Percentiles rank a stretch among this genome's conserved stretches.
Conservation (phyloP, 2,797 vertebrate genomes). For the Sebastes kiyomatsui region DNA sequence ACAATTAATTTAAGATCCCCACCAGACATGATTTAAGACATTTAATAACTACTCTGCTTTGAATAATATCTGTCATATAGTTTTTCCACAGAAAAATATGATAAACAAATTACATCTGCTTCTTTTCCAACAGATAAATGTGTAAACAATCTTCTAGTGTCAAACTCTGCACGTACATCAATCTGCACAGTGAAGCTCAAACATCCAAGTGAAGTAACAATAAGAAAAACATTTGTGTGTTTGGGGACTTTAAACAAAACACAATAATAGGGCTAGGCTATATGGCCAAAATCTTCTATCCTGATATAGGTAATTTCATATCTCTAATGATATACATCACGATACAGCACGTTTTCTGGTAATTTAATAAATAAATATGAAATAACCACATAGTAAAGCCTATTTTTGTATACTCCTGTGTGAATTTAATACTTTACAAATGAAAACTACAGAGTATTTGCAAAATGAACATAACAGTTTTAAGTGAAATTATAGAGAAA, state of each 20-base stretch:
- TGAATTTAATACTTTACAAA: fast-evolving
- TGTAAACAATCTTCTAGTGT: not conserved
- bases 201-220: not conserved
- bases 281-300: no score
- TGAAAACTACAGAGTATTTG: no score
- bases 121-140: not conserved
- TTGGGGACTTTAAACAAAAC: not conserved
- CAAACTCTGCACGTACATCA: not conserved
- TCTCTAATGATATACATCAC: no score
- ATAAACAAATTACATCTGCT: not conserved
- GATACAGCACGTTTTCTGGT: no score
- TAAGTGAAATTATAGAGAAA: no score
- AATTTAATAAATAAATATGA: no score
- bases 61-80: no score
- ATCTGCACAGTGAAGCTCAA: not conserved
- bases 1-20: not conserved
- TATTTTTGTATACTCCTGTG: no score
- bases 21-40: not conserved
- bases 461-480: no score
- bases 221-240: not conserved
- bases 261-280: not conserved
- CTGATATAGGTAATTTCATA: no score
- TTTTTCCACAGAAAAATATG: no score
- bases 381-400: no score
- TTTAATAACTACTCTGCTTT: not conserved